These are phyloP conservation scores for Elaphurus davidianus DNA, from an alignment of 2,113 vertebrate genomes.

Conservation along the genomic window DNA sequence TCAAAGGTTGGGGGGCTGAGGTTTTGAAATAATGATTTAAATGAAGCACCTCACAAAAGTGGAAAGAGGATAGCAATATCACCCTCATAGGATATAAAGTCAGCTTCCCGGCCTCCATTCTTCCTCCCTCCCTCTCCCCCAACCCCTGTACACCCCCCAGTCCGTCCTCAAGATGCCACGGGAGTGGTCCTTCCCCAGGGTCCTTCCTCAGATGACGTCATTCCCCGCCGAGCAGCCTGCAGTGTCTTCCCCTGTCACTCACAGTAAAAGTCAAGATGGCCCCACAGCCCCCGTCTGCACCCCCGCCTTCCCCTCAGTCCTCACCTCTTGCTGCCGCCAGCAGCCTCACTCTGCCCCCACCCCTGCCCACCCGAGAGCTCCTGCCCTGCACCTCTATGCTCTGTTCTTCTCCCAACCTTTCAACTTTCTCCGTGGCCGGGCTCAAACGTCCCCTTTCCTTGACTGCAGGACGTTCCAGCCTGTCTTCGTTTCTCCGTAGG, in stretches of 20 bases:
- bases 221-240: background rate
- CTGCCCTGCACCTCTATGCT: background rate
- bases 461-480: background rate
- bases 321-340: background rate
- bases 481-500: background rate
- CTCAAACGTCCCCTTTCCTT: background rate
- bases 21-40: background rate
- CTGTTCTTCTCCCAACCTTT: background rate
- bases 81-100: background rate
- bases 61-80: background rate
- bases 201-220: rapidly evolving
- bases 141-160: rapidly evolving
- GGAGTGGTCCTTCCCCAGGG: rapidly evolving
- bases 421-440: no score
- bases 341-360: background rate
- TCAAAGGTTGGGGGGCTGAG: background rate
- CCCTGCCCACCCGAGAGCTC: background rate
- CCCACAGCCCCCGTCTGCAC: background rate
- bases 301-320: no score
- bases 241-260: background rate
- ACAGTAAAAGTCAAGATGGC: background rate
- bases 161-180: background rate
- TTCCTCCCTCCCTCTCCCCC: no score
- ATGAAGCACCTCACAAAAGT: background rate
- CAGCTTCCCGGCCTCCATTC: background rate